Conservation (phyloP, 2,888 invertebrate species). For the Masnerella sp. region DNA sequence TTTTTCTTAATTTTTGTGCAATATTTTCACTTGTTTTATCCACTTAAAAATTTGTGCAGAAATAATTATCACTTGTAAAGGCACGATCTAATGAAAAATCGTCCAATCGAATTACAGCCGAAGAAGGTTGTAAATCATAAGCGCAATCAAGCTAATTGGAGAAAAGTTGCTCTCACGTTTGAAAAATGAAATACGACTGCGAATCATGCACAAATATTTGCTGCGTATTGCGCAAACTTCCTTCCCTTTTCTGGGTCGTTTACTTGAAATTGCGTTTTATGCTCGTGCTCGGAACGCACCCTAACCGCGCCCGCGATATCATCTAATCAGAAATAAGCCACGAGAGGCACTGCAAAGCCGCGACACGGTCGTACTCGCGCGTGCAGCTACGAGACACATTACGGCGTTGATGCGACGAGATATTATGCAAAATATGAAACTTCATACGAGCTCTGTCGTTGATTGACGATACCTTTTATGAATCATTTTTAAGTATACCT, state of each 20-base stretch:
- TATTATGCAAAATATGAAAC: constrained; percentile 56
- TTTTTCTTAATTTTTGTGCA: too few species aligned
- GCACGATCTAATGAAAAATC: neutral
- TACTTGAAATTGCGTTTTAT: constrained; percentile 41
- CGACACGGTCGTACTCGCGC: constrained; percentile 33
- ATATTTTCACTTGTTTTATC: too few species aligned
- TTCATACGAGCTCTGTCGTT: constrained; percentile 38
- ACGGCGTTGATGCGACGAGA: constrained; percentile 50
- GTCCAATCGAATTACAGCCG: neutral
- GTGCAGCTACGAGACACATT: constrained; percentile 46
- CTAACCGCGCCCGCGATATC: constrained; percentile 39
- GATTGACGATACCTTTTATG: constrained; percentile 49
- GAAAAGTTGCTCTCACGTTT: constrained; percentile 11
- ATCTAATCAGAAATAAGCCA: constrained; percentile 57
- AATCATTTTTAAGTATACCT: constrained; percentile 41
- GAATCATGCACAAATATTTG: constrained; percentile 38
- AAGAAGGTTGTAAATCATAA: constrained; percentile 3
- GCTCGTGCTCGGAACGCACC: constrained; percentile 35
- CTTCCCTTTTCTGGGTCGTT: constrained; percentile 11
- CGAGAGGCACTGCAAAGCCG: constrained; percentile 30
- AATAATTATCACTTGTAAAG: too few species aligned
- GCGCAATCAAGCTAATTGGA: constrained; percentile 34
- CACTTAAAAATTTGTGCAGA: too few species aligned
- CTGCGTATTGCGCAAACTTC: constrained; percentile 8
- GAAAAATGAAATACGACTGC: constrained; percentile 32